These are phyloP conservation scores for Drosophila insularis DNA, from an alignment of 1,140 invertebrate genomes.

Conservation along the genomic window DNA sequence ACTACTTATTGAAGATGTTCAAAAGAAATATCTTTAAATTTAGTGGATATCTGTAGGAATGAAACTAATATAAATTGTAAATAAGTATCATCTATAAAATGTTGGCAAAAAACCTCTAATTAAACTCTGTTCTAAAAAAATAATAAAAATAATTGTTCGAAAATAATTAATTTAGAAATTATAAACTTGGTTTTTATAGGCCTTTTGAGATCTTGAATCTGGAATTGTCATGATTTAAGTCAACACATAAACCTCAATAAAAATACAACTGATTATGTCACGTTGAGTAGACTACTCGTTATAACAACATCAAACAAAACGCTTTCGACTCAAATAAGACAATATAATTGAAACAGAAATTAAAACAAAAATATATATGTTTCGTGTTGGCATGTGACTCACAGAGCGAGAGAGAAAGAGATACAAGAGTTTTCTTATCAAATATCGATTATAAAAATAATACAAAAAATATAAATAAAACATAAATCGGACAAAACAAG, in stretches of 20 bases:
- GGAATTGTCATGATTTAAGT: neutral
- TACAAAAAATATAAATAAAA: too few species aligned
- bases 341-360: neutral
- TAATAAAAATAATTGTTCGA: too few species aligned
- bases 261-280: neutral
- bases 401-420: neutral
- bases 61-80: too few species aligned
- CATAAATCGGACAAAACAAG: neutral
- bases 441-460: neutral
- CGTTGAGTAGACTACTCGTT: neutral
- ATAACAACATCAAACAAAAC: constrained; percentile 3
- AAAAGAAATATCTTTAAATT: too few species aligned
- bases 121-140: too few species aligned
- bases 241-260: neutral
- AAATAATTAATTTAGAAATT: too few species aligned
- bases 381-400: neutral
- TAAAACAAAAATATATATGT: neutral
- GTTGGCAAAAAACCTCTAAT: too few species aligned
- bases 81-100: too few species aligned
- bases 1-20: too few species aligned
- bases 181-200: too few species aligned
- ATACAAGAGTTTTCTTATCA: neutral
- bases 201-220: neutral
- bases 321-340: neutral
- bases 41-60: too few species aligned